These are phyloP conservation scores for Thalassaphorura encarpata DNA, from an alignment of 1,140 invertebrate genomes.

Conservation along the genomic window DNA sequence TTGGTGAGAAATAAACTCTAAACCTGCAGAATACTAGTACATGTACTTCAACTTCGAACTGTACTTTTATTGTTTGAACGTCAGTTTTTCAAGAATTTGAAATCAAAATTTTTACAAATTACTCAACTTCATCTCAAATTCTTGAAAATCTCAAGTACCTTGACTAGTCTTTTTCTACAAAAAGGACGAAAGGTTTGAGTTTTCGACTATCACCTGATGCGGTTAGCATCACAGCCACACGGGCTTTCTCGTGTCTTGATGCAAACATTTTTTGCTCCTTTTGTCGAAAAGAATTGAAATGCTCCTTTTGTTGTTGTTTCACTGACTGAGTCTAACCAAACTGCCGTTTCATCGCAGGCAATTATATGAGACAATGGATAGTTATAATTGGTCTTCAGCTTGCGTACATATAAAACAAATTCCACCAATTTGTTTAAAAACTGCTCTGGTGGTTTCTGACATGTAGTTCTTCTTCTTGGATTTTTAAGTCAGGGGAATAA, in stretches of 20 bases:
- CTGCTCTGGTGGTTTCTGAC: background rate
- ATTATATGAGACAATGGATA: background rate
- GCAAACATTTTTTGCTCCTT: slow-evolving; percentile 22
- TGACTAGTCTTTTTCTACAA: slow-evolving; percentile 19
- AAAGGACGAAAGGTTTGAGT: slow-evolving; percentile 34
- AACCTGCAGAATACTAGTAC: no score
- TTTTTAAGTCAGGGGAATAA: no score
- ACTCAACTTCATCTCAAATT: no score
- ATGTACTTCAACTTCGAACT: no score
- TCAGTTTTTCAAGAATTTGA: no score
- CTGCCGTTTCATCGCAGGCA: background rate
- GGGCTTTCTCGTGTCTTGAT: slow-evolving; percentile 33
- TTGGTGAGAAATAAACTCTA: no score
- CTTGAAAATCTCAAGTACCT: slow-evolving; percentile 22
- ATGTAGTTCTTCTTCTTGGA: background rate
- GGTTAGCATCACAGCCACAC: slow-evolving; percentile 33
- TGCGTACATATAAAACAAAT: background rate
- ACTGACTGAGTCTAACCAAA: slow-evolving; percentile 1
- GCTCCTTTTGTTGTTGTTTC: slow-evolving; percentile 4
- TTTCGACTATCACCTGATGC: slow-evolving; percentile 32
- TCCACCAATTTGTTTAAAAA: background rate
- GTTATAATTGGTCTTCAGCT: background rate
- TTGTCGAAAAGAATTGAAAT: no score
- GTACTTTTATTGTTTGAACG: no score
- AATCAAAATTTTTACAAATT: no score